A percentile compares a stretch with the other conserved stretches of the same genome.
Evolutionary conservation across 1,140 invertebrate genomes (phyloP).

Genomic region (Drosophila busckii): DNA sequence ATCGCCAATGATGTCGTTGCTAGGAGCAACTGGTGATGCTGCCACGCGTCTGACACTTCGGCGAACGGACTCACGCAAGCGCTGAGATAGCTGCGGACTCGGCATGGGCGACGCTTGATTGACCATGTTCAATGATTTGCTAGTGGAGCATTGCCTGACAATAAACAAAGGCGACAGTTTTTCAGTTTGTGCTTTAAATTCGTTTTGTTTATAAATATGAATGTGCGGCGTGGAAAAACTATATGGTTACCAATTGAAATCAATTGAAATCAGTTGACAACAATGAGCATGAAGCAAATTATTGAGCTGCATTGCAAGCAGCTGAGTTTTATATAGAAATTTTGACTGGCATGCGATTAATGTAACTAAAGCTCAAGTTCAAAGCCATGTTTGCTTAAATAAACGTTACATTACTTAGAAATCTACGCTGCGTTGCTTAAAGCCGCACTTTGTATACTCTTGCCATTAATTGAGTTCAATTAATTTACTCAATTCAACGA

Average conservation of each 20-base stretch:
- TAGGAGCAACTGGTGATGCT: constrained; percentile 3
- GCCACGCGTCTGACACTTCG: no score
- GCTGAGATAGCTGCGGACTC: constrained; percentile 34
- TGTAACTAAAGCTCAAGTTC: no score
- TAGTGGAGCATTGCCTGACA: constrained; percentile 34
- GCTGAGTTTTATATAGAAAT: no score
- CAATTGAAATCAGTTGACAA: constrained; percentile 60
- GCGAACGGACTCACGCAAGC: no score
- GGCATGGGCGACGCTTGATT: constrained; percentile 29
- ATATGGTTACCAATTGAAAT: constrained; percentile 67
- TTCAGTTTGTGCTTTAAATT: constrained; percentile 24
- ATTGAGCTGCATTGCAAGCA: no score
- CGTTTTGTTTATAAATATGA: constrained; percentile 3
- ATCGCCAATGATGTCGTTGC: constrained; percentile 62
- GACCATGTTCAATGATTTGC: constrained; percentile 32
- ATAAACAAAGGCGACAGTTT: constrained; percentile 5
- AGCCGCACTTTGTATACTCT: neutral
- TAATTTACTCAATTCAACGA: constrained; percentile 5
- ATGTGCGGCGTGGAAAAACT: no score
- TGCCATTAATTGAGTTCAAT: neutral
- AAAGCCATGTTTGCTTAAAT: no score
- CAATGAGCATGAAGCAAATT: no score
- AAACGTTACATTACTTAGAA: no score
- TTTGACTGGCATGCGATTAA: no score
- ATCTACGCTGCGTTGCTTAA: no score